phyloP scores from a whole-genome alignment of 2,888 invertebrate species.

The Mimumesa dahlbomi region DNA sequence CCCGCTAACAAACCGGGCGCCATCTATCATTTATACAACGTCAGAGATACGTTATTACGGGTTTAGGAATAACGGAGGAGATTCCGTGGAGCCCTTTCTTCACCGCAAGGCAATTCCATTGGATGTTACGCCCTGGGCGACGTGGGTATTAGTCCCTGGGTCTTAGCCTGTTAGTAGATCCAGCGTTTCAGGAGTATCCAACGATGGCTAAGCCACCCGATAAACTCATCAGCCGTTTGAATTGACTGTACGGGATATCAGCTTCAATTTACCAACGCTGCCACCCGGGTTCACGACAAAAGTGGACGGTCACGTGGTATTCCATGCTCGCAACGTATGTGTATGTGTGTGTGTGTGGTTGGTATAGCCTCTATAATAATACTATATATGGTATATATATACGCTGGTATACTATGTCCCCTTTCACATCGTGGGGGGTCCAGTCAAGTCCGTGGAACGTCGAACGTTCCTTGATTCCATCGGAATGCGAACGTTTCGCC shows the following conservation, averaged over 20 bases:
- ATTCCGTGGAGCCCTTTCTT: conserved; percentile 32
- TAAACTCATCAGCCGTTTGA: conserved; percentile 65
- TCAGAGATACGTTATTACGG: conserved; percentile 22
- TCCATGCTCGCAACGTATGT: too few species aligned
- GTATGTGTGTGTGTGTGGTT: too few species aligned
- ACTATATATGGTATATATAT: too few species aligned
- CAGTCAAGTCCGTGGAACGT: too few species aligned
- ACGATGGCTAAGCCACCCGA: conserved; percentile 58
- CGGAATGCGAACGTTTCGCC: too few species aligned
- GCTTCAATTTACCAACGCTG: conserved; percentile 60
- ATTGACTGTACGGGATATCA: conserved; percentile 61
- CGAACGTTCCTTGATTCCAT: too few species aligned
- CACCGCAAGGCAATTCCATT: conserved; percentile 32
- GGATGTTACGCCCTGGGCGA: conserved; percentile 29
- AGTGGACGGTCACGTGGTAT: too few species aligned
- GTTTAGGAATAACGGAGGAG: conserved; percentile 19
- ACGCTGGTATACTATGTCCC: too few species aligned
- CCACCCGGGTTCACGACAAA: conserved; percentile 16
- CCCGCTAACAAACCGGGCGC: conserved; percentile 13
- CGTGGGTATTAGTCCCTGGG: conserved; percentile 43
- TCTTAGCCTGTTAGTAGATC: conserved; percentile 32
- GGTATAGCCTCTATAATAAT: too few species aligned
- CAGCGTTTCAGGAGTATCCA: conserved; percentile 36
- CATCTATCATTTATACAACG: conserved; percentile 17
- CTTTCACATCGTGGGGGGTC: too few species aligned